Conservation (phyloP, 37 sponge, comb jelly and placozoan genomes). For the Tethya wilhelma region DNA sequence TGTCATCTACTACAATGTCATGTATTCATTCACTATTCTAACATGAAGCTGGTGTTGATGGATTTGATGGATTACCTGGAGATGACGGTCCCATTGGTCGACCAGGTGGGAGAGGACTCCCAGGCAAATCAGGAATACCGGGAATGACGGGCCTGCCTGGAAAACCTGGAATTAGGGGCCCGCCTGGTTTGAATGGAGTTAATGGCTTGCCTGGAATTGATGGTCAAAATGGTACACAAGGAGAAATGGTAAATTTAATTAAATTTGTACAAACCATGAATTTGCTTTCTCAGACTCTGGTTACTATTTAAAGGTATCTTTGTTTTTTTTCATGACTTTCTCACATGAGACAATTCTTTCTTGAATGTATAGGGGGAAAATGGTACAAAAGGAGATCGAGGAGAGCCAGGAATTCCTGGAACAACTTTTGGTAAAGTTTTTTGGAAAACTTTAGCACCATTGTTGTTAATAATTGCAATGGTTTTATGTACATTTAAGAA, state of each 20-base stretch:
- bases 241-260: slow-evolving; percentile 1
- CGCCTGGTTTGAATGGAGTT: background rate
- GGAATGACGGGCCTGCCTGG: background rate
- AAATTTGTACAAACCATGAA: no score
- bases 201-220: slow-evolving; percentile 1
- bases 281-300: no score
- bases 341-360: background rate
- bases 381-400: slow-evolving; percentile 1
- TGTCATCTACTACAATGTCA: background rate
- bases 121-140: background rate
- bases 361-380: background rate
- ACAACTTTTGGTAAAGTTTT: background rate
- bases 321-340: no score
- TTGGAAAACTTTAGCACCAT: background rate
- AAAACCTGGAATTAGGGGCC: background rate
- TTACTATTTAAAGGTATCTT: background rate
- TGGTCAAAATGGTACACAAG: background rate
- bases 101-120: background rate
- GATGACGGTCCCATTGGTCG: background rate
- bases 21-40: background rate
- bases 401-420: slow-evolving; percentile 7
- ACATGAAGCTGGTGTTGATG: background rate
- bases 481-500: no score
- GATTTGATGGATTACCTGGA: slow-evolving; percentile 5
- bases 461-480: no score